Base-by-base conservation (phyloP, 2,113 vertebrate genomes). In the Tragulus kanchil region DNA sequence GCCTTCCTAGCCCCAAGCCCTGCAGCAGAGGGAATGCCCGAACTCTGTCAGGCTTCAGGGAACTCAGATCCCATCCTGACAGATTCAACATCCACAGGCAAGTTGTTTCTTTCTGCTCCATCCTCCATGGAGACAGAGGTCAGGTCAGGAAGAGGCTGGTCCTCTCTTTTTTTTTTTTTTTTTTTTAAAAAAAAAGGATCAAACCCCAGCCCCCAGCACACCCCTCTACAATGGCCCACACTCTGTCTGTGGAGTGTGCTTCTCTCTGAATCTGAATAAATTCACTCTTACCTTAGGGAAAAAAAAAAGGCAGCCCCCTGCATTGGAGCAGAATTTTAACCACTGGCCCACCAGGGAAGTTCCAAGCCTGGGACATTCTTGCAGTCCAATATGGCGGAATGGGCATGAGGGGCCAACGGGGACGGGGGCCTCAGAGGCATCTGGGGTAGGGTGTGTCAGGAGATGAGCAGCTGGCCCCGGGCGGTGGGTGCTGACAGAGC, bases 391-490 rank as follows among this genome's bases (percentile, higher is more conserved):
- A 5, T 23, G 16, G 26, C 1, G 0, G 42, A 48, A 56, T 7
- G 17, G 87, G 84, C 23, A 3, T 3, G 26, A 62, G 31, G 31
- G 56, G 26, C 4, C 58, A 50, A 8, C 61, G 61, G 67, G 71
- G 86, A 61, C 67, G 69, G 52, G 78, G 86, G 58, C 81, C 94
- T 75, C 92, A 65, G 75, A 96, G 75, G 79, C 92, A 73, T 92
- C 81, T 15, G 50, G 90, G 83, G 52, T 75, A 86, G 85, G 90
- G 71, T 81, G 75, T 94, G 90, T 48, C n/a, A 26, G 26, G 42
- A 42, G 87, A 64, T 10, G 94, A 97, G 96, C 97, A 97, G 97
- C 97, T 97, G 97, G 96, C 48, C 45, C 92, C 36, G 92, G 89
- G 58, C 95, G 71, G 75, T 50, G 88, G 96, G 96, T 23, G 64